Evolutionary conservation across 2,797 vertebrate species (phyloP), one percentile per base, ranked within the genome.

Genomic region (Sphaeramia orbicularis): DNA sequence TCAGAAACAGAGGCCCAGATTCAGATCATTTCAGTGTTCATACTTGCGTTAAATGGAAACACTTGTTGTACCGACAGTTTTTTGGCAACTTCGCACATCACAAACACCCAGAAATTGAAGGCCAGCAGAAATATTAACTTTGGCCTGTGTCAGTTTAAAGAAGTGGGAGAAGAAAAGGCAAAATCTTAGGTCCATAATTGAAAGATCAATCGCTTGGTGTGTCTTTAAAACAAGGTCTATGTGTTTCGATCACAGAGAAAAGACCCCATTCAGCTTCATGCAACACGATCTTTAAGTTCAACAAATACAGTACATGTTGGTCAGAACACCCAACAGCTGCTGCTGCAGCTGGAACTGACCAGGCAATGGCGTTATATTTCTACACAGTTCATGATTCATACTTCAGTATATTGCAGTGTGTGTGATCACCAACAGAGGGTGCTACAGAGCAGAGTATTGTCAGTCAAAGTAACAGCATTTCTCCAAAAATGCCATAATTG

Each of bases 61-160:
- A 59, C 70, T 41, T 47, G 15, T 61, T 40, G 35, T 70, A 21
- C 47, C 52, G 68, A 56, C 16, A 14, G 11, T 11, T 42, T 30
- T 90, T 93, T 93, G 92, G 91, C 92, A 92, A 92, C 90, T 90
- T 85, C 84, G 89, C 86, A 91, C 89, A 85, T 92, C 72, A 90
- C 81, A 79, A 90, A 91, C 71, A 54, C 21, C 66, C 81, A 85
- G 76, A 81, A 69, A 59, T 44, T 30, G 50, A 78, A 74, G 64
- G 76, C 78, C 78, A 62, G 59, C 38, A 51, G 51, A 72, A 52
- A 37, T 43, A 54, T 18, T 27, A 47, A 58, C 27, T 69, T 18
- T 42, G 59, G 71, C 58, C 53, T 48, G 42, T 19, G 32, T 74
- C 63, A 48, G 68, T 48, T 63, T 52, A 19, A 52, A 74, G 58